phyloP scores from a whole-genome alignment of 2,113 vertebrate species.

The Coreoperca whiteheadi region DNA sequence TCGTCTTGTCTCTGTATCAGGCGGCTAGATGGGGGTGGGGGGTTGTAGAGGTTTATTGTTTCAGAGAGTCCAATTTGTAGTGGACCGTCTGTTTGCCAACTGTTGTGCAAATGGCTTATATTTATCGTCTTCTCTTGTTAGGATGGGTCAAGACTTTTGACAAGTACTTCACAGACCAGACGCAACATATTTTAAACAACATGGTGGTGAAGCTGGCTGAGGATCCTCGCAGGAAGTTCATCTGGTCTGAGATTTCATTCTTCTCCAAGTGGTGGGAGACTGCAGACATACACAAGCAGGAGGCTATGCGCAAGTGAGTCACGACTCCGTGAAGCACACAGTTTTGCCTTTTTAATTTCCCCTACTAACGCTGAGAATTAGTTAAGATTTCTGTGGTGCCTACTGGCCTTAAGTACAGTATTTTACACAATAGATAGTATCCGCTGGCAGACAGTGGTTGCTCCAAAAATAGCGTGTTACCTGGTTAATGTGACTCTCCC shows the following conservation, averaged over 20 bases:
- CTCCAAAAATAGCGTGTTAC: conserved; percentile 72
- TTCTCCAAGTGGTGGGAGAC: conserved; percentile 99
- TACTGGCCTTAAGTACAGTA: background rate
- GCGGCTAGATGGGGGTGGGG: background rate
- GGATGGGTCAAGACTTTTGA: conserved; percentile 99
- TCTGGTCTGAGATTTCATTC: conserved; percentile 98
- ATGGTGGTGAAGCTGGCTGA: conserved; percentile 96
- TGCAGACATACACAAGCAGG: conserved; percentile 89
- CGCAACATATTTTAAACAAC: conserved; percentile 97
- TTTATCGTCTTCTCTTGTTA: conserved; percentile 63
- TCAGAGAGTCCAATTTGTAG: background rate
- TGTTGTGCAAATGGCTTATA: conserved; percentile 11
- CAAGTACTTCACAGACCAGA: conserved; percentile 97
- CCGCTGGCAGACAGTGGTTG: background rate
- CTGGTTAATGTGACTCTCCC: conserved; percentile 47
- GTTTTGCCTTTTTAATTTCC: background rate
- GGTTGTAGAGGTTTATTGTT: background rate
- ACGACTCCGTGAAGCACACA: background rate
- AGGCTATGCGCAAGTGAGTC: conserved; percentile 91
- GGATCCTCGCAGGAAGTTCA: conserved; percentile 94
- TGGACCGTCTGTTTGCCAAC: conserved; percentile 1
- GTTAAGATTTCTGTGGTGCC: conserved; percentile 7
- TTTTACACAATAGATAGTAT: conserved; percentile 8
- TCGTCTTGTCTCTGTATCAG: conserved; percentile 9
- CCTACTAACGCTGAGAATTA: conserved; percentile 3